Conservation (phyloP, 2,888 invertebrate species). For the Hydroisotoma schaefferi region DNA sequence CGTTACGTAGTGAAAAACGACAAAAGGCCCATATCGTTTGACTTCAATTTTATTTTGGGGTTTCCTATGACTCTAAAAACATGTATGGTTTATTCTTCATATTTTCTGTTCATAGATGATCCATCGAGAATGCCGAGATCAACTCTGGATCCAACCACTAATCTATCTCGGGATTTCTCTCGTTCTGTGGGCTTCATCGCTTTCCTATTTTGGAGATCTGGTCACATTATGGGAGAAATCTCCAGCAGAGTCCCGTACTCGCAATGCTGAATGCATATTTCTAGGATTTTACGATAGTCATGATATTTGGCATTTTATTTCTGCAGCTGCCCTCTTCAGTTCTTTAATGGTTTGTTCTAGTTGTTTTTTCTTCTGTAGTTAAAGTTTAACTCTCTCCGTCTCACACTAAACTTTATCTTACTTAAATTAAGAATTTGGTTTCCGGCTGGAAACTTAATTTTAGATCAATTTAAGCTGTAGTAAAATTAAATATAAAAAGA, state of each 20-base stretch:
- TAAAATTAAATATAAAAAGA: neutral
- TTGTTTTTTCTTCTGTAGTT: neutral
- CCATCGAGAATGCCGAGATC: slow-evolving; percentile 22
- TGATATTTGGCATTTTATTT: slow-evolving; percentile 55
- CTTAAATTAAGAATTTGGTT: neutral
- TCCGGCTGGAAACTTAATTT: neutral
- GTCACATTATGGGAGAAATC: slow-evolving; percentile 41
- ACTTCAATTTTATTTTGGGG: no score
- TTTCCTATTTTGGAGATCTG: slow-evolving; percentile 31
- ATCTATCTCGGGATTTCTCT: slow-evolving; percentile 26
- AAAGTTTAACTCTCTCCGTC: neutral
- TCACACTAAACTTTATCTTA: neutral
- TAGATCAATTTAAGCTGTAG: neutral
- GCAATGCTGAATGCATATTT: slow-evolving; percentile 51
- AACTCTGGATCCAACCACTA: slow-evolving; percentile 24
- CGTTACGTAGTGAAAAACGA: no score
- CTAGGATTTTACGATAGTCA: slow-evolving; percentile 53
- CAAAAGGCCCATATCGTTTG: no score
- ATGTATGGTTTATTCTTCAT: neutral
- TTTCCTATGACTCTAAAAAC: no score
- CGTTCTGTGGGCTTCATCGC: slow-evolving; percentile 17
- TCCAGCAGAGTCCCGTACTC: slow-evolving; percentile 52
- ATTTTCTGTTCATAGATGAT: neutral
- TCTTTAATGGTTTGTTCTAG: slow-evolving; percentile 51
- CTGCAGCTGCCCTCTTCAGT: slow-evolving; percentile 53